phyloP scores from a whole-genome alignment of 2,797 vertebrate species.

The Parambassis ranga region DNA sequence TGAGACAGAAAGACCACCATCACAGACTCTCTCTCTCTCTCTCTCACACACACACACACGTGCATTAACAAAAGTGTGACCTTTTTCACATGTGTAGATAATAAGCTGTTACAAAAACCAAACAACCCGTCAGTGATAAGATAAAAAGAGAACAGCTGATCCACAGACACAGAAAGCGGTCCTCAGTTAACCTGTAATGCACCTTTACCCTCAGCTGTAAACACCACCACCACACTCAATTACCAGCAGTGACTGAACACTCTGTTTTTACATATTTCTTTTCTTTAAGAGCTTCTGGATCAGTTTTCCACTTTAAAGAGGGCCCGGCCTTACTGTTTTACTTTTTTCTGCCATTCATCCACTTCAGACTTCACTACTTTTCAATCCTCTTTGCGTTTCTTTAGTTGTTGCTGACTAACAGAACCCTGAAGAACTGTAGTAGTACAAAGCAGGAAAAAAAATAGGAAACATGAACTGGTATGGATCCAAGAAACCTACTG shows the following conservation, averaged over 20 bases:
- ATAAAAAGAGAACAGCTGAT: conserved; percentile 73
- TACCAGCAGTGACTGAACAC: background rate
- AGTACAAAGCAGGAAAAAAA: conserved; percentile 2
- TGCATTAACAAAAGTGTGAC: conserved; percentile 50
- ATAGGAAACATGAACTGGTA: conserved; percentile 61
- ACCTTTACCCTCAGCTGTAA: background rate
- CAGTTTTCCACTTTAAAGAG: background rate
- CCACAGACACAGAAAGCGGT: conserved; percentile 46
- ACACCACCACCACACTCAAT: background rate
- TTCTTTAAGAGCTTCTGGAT: background rate
- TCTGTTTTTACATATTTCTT: background rate
- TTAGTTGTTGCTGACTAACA: conserved; percentile 25
- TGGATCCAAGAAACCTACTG: conserved; percentile 67
- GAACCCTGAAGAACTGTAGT: conserved; percentile 36
- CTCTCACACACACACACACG: conserved; percentile 24
- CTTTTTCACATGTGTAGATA: conserved; percentile 70
- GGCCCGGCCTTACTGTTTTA: background rate
- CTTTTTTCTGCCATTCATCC: conserved; percentile 14
- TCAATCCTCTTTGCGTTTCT: background rate
- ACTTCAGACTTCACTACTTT: conserved; percentile 19
- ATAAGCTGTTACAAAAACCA: conserved; percentile 78
- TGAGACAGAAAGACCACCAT: conserved; percentile 63
- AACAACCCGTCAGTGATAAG: conserved; percentile 79
- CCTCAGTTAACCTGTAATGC: background rate
- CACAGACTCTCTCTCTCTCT: conserved; percentile 1